A percentile compares a stretch with the other conserved stretches of the same genome.
phyloP scores from a whole-genome alignment of 2,888 invertebrate species.

The Eupithecia dodoneata region DNA sequence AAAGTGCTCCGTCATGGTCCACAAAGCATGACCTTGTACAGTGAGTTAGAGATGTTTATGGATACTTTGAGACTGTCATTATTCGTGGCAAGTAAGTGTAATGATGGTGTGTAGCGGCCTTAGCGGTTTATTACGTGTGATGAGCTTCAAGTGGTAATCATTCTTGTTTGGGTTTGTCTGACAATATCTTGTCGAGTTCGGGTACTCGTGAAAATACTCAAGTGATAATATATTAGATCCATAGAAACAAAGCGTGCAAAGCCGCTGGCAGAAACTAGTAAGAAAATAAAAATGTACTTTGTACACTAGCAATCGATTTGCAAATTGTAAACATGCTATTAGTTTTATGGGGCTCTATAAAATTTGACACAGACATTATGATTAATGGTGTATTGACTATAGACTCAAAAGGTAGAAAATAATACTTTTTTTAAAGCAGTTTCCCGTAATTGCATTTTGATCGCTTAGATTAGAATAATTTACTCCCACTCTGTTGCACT shows the following conservation, averaged over 20 bases:
- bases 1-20: slow-evolving; percentile 44
- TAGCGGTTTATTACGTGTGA: slow-evolving; percentile 16
- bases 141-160: slow-evolving; percentile 9
- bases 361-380: neutral
- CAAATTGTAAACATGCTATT: neutral
- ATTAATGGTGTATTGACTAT: neutral
- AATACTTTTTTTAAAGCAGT: neutral
- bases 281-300: neutral
- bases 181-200: neutral
- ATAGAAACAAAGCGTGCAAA: too few species aligned
- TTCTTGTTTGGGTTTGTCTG: neutral
- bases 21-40: slow-evolving; percentile 48
- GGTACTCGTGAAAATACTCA: neutral
- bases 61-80: slow-evolving; percentile 30
- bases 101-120: slow-evolving; percentile 19
- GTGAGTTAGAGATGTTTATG: slow-evolving; percentile 28
- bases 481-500: neutral
- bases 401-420: neutral
- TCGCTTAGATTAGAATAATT: neutral
- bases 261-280: neutral
- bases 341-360: neutral
- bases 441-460: neutral
- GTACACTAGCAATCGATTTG: neutral
- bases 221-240: neutral
- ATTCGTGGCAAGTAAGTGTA: slow-evolving; percentile 35